Base-by-base conservation (phyloP, 2,888 invertebrate genomes). In the Brenthis hecate region DNA sequence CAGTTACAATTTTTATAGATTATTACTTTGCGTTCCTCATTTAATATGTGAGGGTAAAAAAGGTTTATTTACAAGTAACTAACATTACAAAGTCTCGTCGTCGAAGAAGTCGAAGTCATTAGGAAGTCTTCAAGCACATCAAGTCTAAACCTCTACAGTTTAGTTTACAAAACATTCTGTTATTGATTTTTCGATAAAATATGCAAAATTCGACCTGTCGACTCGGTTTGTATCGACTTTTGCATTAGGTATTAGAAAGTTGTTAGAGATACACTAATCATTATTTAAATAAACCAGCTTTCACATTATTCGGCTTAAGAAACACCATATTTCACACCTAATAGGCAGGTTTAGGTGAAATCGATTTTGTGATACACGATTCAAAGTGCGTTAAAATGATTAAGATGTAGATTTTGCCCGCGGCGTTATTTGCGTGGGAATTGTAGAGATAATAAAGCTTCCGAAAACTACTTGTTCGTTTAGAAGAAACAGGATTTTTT, bases 201-300 rank as follows among this genome's bases (percentile, higher is more conserved):
- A 56, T 56, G 6, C n/a, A 56, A 32, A 56, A 36, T 56, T 56
- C n/a, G 36, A 43, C 50, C 19, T 13, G 47, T 61, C 11, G 6
- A 11, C 51, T 36, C 16, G 13, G 36, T 61, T 50, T 55, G 13
- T 50, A 66, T 66, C 58, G 54, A 66, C 13, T 58, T 61, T 61
- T 36, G 60, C 66, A 50, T 55, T 50, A 19, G 36, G 47, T 60
- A 61, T 74, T 80, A 79, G 81, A 80, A 81, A 81, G 81, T 79
- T 75, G 81, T 78, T 76, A 75, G 64, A 61, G 72, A 70, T 72
- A 66, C 69, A 70, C 73, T 74, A 75, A 76, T 75, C 64, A 75
- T 73, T 74, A 75, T 74, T 77, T 74, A 75, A 75, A 76, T 76
- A 76, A 76, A 71, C 73, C 75, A 72, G 74, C 78, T 81, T 78